phyloP scores from a whole-genome alignment of 1,140 invertebrate genomes.

The Cyphomyrmex costatus region DNA sequence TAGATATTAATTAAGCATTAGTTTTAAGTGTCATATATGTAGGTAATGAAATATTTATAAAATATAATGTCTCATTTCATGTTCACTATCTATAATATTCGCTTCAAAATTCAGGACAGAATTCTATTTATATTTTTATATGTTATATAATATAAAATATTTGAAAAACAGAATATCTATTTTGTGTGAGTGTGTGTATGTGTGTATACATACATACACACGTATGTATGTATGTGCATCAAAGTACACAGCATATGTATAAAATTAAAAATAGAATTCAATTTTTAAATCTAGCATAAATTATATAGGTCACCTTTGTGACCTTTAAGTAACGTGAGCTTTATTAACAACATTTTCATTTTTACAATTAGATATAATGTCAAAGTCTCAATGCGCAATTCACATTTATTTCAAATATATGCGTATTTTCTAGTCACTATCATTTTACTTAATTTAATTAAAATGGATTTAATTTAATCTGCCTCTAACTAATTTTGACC shows the following conservation, averaged over 20 bases:
- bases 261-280: background rate
- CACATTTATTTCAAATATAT: background rate
- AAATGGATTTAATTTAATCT: slow-evolving; percentile 61
- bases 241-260: background rate
- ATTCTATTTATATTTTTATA: background rate
- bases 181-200: background rate
- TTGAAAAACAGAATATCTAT: background rate
- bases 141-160: background rate
- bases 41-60: background rate
- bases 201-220: background rate
- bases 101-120: background rate
- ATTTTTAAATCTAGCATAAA: background rate
- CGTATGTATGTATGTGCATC: background rate
- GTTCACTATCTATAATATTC: background rate
- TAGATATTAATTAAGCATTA: background rate
- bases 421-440: slow-evolving; percentile 4
- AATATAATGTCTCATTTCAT: background rate
- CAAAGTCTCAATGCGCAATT: background rate
- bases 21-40: background rate
- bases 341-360: slow-evolving; percentile 7
- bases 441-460: slow-evolving; percentile 58
- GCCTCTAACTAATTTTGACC: slow-evolving; percentile 69
- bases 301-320: too few relatives aligned
- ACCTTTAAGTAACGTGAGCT: background rate
- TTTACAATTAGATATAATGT: background rate